These are phyloP conservation scores for Acrobasis repandana DNA, from an alignment of 2,888 invertebrate genomes.

Conservation along the genomic window DNA sequence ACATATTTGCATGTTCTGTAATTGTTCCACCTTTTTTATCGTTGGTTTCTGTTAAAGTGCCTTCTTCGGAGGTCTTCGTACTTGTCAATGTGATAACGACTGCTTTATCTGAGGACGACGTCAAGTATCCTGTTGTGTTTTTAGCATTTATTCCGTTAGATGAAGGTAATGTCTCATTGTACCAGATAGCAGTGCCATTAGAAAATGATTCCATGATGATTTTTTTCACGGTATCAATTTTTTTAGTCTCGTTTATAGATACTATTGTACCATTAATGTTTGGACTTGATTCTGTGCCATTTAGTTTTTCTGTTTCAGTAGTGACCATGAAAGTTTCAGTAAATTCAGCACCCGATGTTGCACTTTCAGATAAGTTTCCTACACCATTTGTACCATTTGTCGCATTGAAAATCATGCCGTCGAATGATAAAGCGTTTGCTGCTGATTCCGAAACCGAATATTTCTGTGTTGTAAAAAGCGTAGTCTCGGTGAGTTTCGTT, in stretches of 20 bases:
- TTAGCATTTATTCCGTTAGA: not conserved
- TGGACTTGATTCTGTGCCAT: not conserved
- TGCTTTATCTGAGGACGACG: not conserved
- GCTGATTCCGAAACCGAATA: not conserved
- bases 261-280: not conserved
- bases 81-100: conserved; percentile 18
- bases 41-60: not conserved
- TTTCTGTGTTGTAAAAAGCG: not conserved
- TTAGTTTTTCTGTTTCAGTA: conserved; percentile 2
- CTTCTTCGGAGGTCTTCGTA: conserved; percentile 9
- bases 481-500: not conserved
- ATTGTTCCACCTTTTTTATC: not conserved
- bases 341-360: conserved; percentile 1
- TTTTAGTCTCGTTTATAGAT: conserved; percentile 1
- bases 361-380: not conserved
- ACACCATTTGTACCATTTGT: not conserved
- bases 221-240: not conserved
- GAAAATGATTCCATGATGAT: conserved; percentile 3
- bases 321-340: conserved; percentile 7
- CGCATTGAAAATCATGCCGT: not conserved
- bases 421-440: not conserved
- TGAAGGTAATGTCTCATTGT: not conserved
- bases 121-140: not conserved
- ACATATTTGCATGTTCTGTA: conserved; percentile 9
- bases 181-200: conserved; percentile 1